Evolutionary conservation across 1,140 invertebrate species (phyloP), one percentile per base, ranked within the genome.

Genomic region (Bombus difficillimus): DNA sequence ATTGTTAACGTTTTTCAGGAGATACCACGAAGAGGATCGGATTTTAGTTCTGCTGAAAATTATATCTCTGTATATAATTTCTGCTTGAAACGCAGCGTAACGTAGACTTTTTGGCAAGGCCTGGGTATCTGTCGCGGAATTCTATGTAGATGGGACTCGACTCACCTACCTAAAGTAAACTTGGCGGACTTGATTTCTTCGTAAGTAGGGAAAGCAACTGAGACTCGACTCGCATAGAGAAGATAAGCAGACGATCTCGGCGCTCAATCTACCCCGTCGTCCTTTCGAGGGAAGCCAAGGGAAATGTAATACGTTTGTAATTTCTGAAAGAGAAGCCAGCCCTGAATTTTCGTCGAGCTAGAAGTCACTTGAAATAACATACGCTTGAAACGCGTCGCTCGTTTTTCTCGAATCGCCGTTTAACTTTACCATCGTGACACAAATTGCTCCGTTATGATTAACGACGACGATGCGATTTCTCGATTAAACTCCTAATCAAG

Each of bases 281-380:
- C 8, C 18, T 72, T 83, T 77, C 85, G 64, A 37, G 39, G 62
- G 43, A 9, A 80, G 34, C 12, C 37, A 34, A 77, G 41, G 80
- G n/a, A 32, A 74, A 53, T 73, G 73, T 73, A 69, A 77, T 59
- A 57, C 47, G 5, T 43, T 64, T 13, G 68, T 15, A 22, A 81
- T 81, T 43, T 41, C 39, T 43, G 12, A 32, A 13, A 41, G 59
- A 28, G 13, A 53, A 28, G 34, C 9, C n/a, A 4, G 25, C 13
- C 3, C 41, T 47, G 13, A 41, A 43, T 41, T 13, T 41, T 41
- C 22, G 39, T 25, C 47, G 18, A 57, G 25, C 34, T 28, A 22
- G 0, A 39, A 62, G 53, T 47, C 34, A 32, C 34, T 77, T 5
- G 37, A 81, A 32, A n/a, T 59, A 39, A 34, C 8, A n/a, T 53